A percentile compares a stretch with the other conserved stretches of the same genome.
Evolutionary conservation across 2,797 vertebrate species (phyloP).

Genomic region (Alauda arvensis): DNA sequence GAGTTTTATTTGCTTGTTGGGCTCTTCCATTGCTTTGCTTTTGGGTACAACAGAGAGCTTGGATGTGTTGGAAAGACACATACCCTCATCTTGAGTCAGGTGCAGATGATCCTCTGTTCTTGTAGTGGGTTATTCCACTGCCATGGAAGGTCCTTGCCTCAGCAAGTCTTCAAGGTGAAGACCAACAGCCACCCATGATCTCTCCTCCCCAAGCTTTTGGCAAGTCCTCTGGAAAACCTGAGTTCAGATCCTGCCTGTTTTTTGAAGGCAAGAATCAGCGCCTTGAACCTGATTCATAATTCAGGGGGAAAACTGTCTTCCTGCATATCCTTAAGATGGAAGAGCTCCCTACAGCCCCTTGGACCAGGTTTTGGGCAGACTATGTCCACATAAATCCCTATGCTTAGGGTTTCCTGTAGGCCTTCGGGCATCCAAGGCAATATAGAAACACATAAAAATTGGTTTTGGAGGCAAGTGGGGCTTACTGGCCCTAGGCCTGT

Average conservation of each 20-base stretch:
- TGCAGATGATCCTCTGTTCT: not conserved
- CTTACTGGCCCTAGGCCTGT: not conserved
- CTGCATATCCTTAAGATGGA: not conserved
- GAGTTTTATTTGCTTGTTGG: not conserved
- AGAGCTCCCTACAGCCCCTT: not conserved
- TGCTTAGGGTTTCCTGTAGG: not conserved
- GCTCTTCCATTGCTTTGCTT: not conserved
- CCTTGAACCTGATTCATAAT: not conserved
- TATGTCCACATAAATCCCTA: not conserved
- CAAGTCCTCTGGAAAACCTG: not conserved
- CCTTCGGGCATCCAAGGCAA: not conserved
- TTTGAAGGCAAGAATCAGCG: not conserved
- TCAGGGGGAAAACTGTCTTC: not conserved
- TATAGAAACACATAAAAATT: not conserved
- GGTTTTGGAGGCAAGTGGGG: not conserved
- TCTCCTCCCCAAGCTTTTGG: not conserved
- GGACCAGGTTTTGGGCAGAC: not conserved
- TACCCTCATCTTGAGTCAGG: not conserved
- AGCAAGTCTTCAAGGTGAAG: not conserved
- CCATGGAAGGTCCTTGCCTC: rapidly evolving
- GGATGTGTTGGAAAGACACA: not conserved
- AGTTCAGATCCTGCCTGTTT: not conserved
- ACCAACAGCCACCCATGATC: not conserved
- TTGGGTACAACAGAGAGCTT: not conserved
- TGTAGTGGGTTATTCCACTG: not conserved